A percentile compares a stretch with the other conserved stretches of the same genome.
phyloP scores from a whole-genome alignment of 2,888 invertebrate genomes.

The Imbricaverruca yamaguchii region DNA sequence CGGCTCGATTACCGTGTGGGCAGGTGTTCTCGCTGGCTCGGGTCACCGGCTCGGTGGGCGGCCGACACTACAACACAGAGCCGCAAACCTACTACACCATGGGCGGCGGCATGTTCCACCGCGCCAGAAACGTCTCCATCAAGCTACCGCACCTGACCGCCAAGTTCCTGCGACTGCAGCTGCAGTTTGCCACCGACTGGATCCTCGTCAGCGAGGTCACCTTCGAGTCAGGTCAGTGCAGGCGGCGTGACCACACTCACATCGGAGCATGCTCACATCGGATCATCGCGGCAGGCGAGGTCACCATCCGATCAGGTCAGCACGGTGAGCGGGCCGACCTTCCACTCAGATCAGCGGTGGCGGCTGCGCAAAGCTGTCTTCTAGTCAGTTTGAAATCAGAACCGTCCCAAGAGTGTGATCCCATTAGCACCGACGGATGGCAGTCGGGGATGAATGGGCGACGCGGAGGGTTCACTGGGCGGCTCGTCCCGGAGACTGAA shows the following conservation, averaged over 20 bases:
- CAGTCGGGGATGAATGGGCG: no score
- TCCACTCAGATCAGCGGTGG: no score
- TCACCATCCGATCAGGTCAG: no score
- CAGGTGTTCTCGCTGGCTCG: conserved; percentile 74
- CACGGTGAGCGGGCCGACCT: no score
- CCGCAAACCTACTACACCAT: conserved; percentile 64
- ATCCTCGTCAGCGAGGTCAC: conserved; percentile 82
- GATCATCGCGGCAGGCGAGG: no score
- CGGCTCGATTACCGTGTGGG: conserved; percentile 31
- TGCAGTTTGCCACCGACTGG: conserved; percentile 75
- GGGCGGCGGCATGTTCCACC: conserved; percentile 70
- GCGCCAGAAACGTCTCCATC: conserved; percentile 70
- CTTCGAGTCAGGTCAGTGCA: conserved; percentile 57
- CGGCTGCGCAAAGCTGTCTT: no score
- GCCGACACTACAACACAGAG: conserved; percentile 65
- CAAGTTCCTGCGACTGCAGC: conserved; percentile 65
- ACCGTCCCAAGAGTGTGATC: no score
- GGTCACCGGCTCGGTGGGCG: conserved; percentile 72
- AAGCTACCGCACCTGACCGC: conserved; percentile 73
- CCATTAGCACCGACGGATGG: no score
- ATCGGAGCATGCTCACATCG: no score
- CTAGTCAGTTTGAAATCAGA: no score
- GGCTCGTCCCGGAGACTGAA: no score
- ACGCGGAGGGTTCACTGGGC: no score
- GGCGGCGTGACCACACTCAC: background rate